Evolutionary conservation across 2,113 vertebrate genomes (phyloP).

Genomic region (Archocentrus centrarchus): DNA sequence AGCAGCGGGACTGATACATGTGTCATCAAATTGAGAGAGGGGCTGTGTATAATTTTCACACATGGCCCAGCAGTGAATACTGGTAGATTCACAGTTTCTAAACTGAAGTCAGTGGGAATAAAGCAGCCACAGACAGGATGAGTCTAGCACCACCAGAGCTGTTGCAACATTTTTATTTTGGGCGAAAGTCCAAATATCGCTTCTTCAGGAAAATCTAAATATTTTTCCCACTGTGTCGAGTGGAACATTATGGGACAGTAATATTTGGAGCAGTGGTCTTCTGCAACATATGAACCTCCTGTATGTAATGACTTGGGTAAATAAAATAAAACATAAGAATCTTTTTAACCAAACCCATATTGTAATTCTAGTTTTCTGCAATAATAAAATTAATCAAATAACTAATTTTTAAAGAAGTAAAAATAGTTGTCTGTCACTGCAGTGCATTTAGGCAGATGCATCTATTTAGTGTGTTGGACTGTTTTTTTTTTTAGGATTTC

Average conservation of each 20-base stretch:
- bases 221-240: background rate
- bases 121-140: background rate
- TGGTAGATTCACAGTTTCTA: slow-evolving; percentile 15
- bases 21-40: slow-evolving; percentile 3
- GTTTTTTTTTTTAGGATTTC: background rate
- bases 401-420: background rate
- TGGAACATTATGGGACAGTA: background rate
- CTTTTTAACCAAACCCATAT: background rate
- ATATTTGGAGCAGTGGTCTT: background rate
- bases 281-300: background rate
- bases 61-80: background rate
- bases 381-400: background rate
- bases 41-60: background rate
- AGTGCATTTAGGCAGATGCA: background rate
- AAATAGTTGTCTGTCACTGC: background rate
- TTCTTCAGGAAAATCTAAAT: slow-evolving; percentile 6
- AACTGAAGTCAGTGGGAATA: background rate
- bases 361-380: background rate
- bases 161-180: background rate
- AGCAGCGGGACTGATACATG: background rate
- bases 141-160: background rate
- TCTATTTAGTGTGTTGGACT: background rate
- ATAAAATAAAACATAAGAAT: background rate
- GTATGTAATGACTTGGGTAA: background rate
- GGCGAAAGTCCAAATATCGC: background rate